Percentiles rank a stretch among this genome's conserved stretches.
Conservation (phyloP, 2,113 vertebrate genomes). For the Dryoscopus gambensis region DNA sequence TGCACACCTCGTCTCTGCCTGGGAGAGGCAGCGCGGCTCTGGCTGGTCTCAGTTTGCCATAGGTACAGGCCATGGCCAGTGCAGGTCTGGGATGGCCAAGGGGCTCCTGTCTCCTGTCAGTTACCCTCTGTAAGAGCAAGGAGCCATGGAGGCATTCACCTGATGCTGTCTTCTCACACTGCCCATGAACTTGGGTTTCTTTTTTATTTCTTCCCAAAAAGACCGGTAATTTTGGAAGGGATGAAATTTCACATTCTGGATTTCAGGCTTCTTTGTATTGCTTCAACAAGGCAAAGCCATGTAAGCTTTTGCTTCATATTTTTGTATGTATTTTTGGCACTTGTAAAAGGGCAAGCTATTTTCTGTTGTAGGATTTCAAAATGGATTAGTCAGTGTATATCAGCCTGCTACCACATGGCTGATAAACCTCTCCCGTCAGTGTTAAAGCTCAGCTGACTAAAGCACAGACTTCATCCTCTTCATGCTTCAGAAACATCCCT, state of each 20-base stretch:
- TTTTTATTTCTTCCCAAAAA: not conserved
- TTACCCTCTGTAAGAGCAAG: not conserved
- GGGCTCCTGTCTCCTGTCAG: not conserved
- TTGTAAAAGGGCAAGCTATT: slow-evolving; percentile 18
- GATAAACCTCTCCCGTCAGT: slow-evolving; percentile 17
- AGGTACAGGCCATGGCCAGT: fast-evolving
- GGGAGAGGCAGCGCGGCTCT: not conserved
- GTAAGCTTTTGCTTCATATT: slow-evolving; percentile 6
- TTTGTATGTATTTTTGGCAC: slow-evolving; percentile 1
- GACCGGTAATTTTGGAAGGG: not conserved
- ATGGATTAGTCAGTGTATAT: slow-evolving; percentile 31
- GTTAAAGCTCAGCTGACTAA: slow-evolving; percentile 1
- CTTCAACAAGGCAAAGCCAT: not conserved
- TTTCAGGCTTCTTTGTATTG: not conserved
- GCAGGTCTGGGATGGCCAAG: not conserved
- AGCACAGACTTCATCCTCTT: slow-evolving; percentile 5
- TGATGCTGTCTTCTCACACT: not conserved
- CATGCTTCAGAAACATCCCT: not conserved
- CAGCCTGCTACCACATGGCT: slow-evolving; percentile 21
- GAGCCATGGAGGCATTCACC: not conserved
- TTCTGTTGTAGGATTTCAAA: slow-evolving; percentile 16
- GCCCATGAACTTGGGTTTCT: not conserved
- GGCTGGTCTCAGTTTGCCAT: fast-evolving
- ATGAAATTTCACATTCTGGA: not conserved
- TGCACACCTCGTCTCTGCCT: fast-evolving